Conservation (phyloP, 2,113 vertebrate genomes). For the Cyrtonyx montezumae region DNA sequence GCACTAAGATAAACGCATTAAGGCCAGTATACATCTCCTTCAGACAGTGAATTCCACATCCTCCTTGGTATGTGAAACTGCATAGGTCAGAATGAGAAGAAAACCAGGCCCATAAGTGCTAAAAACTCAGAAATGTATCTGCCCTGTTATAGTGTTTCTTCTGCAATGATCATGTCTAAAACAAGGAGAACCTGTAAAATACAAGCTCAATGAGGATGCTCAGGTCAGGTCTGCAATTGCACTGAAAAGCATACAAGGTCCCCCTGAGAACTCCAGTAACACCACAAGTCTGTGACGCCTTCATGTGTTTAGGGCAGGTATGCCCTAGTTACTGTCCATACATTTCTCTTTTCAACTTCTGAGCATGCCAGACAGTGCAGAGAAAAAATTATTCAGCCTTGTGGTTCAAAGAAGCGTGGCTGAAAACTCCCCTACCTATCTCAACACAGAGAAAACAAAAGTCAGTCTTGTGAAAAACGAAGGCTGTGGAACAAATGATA, state of each 20-base stretch:
- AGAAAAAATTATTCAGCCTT: neutral
- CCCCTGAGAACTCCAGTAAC: rapidly evolving
- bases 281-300: neutral
- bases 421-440: neutral
- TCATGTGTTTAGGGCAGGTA: too few relatives aligned
- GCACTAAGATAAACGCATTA: neutral
- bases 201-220: neutral
- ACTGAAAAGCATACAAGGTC: neutral
- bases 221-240: neutral
- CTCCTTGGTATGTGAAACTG: neutral
- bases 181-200: neutral
- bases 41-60: neutral
- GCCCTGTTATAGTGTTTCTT: neutral
- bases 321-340: neutral
- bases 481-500: neutral
- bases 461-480: neutral
- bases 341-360: neutral
- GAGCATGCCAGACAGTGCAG: neutral
- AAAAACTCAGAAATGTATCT: neutral
- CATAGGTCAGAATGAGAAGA: neutral
- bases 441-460: neutral
- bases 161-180: neutral
- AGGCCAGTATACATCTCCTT: neutral
- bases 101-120: neutral
- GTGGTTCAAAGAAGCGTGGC: neutral